Evolutionary conservation across 1,140 invertebrate species (phyloP).

Genomic region (Saccostrea cuccullata): DNA sequence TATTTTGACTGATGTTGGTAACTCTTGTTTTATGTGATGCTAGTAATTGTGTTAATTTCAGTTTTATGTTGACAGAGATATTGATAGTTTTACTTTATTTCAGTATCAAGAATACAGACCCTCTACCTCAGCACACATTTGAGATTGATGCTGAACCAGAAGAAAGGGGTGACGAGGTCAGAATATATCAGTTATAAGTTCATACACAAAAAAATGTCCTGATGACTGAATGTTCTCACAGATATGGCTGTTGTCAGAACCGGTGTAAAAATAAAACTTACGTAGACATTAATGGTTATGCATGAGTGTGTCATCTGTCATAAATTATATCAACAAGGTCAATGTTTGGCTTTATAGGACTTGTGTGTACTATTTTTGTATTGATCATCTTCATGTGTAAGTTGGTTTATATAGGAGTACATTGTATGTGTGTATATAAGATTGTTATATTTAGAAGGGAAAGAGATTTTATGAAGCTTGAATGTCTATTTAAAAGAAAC

Average conservation of each 20-base stretch:
- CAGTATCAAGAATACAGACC: conserved; percentile 76
- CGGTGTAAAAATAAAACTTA: background rate
- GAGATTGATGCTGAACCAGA: conserved; percentile 89
- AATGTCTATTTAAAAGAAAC: too few relatives aligned
- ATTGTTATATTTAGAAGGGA: too few relatives aligned
- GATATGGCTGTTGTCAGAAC: background rate
- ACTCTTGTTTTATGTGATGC: background rate
- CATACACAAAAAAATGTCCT: background rate
- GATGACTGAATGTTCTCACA: background rate
- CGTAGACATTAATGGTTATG: background rate
- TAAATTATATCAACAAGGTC: background rate
- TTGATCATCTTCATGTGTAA: too few relatives aligned
- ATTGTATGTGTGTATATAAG: too few relatives aligned
- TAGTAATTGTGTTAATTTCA: too few relatives aligned
- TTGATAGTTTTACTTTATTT: conserved; percentile 32
- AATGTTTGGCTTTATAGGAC: background rate
- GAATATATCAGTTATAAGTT: background rate
- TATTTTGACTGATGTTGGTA: too few relatives aligned
- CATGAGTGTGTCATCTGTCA: background rate
- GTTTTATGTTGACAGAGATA: too few relatives aligned
- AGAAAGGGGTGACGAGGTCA: conserved; percentile 86
- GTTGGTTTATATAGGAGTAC: too few relatives aligned
- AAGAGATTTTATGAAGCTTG: too few relatives aligned
- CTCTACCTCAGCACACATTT: conserved; percentile 88
- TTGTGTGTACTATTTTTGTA: background rate